Base-by-base conservation (phyloP, 2,888 invertebrate genomes). In the Mimumesa dahlbomi region DNA sequence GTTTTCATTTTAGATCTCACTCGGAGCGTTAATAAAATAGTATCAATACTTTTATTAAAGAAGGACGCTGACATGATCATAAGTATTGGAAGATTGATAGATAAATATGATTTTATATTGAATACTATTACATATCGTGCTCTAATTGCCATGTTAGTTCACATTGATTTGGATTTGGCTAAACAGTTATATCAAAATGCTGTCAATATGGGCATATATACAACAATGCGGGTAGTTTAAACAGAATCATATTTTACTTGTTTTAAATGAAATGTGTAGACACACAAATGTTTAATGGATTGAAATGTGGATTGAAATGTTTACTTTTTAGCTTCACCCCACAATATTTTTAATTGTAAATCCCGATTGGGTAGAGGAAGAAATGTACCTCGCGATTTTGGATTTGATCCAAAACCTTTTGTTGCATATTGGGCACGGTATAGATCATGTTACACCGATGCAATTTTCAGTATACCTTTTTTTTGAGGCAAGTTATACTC, bases 181-280 rank as follows among this genome's bases (percentile, higher is more conserved):
- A 79, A 72, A 62, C 81, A 82, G 21, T 46, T 88, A 25, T 79
- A 84, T 66, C 75, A 73, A 31, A 82, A 77, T 45, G 84, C 84
- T 1, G 73, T 72, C 31, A 49, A 56, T 31, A 70, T 87, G 31
- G 84, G 84, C 13, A 36, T 79, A 31, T 87, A 87, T 42, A 72
- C 52, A n/a, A n/a, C n/a, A n/a, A n/a, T 11, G 64, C 42, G 42
- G 29, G 82, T 6, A 70, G 81, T 81, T 85, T 87, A 77, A 56
- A 29, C 29, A 2, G 9, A 29, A 40, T 14, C 13, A 34, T 38
- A 22, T 52, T 0, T 19, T 21, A 18, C 29, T 9, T 16, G 19
- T 6, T 40, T 42, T 22, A 29, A 25, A 18, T 29, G 16, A 31
- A 2, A 52, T 16, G 11, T 40, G n/a, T n/a, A n/a, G n/a, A n/a